These are phyloP conservation scores for Motacilla alba DNA, from an alignment of 2,113 vertebrate species.

Conservation along the genomic window DNA sequence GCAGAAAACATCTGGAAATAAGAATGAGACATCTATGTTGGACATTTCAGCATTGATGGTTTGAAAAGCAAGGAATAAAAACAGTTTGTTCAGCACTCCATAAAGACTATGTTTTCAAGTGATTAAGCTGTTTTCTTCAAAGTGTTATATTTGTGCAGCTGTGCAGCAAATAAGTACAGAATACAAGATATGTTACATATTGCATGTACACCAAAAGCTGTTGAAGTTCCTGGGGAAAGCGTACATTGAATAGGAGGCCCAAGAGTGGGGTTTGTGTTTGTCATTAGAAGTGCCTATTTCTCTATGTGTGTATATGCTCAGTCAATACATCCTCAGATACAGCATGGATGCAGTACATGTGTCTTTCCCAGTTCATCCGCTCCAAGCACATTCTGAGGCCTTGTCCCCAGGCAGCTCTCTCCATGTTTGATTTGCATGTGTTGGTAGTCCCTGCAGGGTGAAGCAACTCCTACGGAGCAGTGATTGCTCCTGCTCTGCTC, in stretches of 20 bases:
- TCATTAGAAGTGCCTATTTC: not conserved
- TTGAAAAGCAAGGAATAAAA: not conserved
- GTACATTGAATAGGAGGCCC: not conserved
- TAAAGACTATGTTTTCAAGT: not conserved
- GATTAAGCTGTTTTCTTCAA: not conserved
- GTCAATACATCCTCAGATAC: not conserved
- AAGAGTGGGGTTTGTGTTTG: not conserved
- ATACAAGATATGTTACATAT: not conserved
- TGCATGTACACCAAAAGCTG: not conserved
- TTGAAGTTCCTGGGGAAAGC: not conserved
- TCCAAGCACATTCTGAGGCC: not conserved
- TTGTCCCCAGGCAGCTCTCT: not conserved
- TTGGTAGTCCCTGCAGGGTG: not conserved
- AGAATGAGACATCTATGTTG: not conserved
- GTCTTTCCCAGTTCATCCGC: not conserved
- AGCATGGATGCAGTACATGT: rapidly evolving
- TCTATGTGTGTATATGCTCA: not conserved
- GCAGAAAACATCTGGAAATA: not conserved
- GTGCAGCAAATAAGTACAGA: not conserved
- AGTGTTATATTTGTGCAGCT: not conserved
- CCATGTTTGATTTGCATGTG: rapidly evolving
- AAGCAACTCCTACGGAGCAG: not conserved
- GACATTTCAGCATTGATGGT: not conserved
- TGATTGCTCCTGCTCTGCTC: not conserved
- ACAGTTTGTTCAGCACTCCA: not conserved